phyloP scores from a whole-genome alignment of 2,797 vertebrate species.

The Falco naumanni region DNA sequence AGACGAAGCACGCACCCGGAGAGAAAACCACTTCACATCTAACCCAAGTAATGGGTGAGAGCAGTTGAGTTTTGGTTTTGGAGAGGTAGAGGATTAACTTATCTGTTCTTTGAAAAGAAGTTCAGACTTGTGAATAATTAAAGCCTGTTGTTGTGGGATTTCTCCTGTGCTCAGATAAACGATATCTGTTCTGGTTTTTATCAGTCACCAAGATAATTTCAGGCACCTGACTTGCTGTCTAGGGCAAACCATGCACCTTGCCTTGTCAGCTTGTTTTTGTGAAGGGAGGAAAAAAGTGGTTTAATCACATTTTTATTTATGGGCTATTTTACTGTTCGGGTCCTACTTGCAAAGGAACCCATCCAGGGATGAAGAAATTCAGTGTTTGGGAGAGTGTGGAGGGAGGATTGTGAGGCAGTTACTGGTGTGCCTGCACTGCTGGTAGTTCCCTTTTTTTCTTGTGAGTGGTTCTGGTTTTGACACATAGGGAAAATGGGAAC shows the following conservation, averaged over 20 bases:
- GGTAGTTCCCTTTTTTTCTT: background rate
- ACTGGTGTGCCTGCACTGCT: background rate
- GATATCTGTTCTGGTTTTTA: background rate
- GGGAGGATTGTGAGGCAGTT: background rate
- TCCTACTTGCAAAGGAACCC: background rate
- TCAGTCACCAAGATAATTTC: background rate
- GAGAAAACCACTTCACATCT: background rate
- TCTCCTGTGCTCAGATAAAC: background rate
- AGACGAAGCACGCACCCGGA: background rate
- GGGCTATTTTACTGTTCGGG: rapidly evolving
- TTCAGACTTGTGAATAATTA: background rate
- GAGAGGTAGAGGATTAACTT: background rate
- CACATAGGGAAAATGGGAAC: background rate
- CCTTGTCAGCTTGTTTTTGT: background rate
- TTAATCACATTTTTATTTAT: background rate
- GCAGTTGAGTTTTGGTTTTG: background rate
- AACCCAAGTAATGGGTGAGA: background rate
- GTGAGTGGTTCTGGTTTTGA: background rate
- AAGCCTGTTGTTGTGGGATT: background rate
- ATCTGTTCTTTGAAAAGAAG: background rate
- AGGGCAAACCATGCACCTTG: background rate
- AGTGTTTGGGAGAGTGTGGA: background rate
- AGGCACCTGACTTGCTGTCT: background rate
- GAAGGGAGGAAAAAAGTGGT: background rate
- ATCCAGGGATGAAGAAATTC: background rate